A percentile compares a stretch with the other conserved stretches of the same genome.
Conservation (phyloP, 2,113 vertebrate genomes). For the Petrocephalus microphthalmus region DNA sequence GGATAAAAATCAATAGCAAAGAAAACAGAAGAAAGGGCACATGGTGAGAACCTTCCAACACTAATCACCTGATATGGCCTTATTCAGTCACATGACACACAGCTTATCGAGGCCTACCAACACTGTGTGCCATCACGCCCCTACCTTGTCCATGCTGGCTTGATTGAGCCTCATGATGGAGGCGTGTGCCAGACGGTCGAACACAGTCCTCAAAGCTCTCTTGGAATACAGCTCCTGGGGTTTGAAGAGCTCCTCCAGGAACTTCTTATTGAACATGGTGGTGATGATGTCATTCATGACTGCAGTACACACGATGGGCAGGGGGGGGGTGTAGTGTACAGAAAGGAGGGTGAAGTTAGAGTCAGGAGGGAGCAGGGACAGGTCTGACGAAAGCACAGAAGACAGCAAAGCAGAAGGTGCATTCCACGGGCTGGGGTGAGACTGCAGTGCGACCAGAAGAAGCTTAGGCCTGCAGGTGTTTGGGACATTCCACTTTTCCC, state of each 20-base stretch:
- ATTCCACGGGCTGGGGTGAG: not conserved
- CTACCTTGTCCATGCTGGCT: conserved; percentile 97
- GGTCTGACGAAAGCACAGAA: no score
- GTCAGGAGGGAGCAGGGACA: not conserved
- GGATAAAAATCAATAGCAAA: conserved; percentile 32
- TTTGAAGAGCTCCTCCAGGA: conserved; percentile 93
- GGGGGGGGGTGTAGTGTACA: not conserved
- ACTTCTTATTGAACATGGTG: conserved; percentile 96
- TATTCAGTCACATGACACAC: not conserved
- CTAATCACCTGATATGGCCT: not conserved
- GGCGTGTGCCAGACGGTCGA: conserved; percentile 88
- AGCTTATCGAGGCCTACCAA: not conserved
- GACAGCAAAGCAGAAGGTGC: not conserved
- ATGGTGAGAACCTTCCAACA: not conserved
- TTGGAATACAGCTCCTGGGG: conserved; percentile 96
- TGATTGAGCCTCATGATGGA: conserved; percentile 98
- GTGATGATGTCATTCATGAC: conserved; percentile 98
- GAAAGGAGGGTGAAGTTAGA: not conserved
- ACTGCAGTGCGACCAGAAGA: not conserved
- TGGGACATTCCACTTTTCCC: not conserved
- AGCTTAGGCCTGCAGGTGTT: not conserved
- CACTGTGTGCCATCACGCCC: not conserved
- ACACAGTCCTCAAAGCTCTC: conserved; percentile 87
- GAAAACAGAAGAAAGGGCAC: not conserved
- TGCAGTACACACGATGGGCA: conserved; percentile 46